Conservation (phyloP, 2,113 vertebrate species). For the Calonectris borealis region DNA sequence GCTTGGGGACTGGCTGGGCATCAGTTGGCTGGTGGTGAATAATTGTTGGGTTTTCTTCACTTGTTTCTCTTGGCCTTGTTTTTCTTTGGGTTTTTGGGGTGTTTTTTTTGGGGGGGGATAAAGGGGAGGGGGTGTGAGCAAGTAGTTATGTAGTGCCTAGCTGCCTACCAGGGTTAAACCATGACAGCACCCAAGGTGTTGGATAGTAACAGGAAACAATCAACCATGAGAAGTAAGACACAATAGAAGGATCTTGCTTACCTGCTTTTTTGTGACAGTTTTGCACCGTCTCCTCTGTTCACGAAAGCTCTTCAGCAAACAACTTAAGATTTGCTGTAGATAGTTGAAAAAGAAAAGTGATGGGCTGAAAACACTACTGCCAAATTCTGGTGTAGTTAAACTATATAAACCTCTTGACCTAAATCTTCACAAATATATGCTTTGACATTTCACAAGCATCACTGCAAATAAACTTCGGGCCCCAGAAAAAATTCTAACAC, state of each 20-base stretch:
- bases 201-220: neutral
- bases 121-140: too few relatives aligned
- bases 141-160: too few relatives aligned
- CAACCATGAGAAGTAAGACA: neutral
- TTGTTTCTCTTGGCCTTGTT: too few relatives aligned
- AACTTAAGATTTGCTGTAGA: neutral
- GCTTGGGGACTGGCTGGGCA: too few relatives aligned
- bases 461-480: neutral
- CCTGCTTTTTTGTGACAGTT: neutral
- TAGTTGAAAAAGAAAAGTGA: neutral
- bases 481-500: neutral
- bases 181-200: neutral
- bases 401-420: neutral
- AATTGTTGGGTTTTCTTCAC: too few relatives aligned
- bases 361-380: neutral
- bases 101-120: too few relatives aligned
- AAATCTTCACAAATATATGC: neutral
- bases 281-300: neutral
- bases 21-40: too few relatives aligned
- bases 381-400: neutral
- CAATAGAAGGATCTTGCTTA: neutral
- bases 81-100: too few relatives aligned
- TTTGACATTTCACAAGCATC: neutral
- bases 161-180: neutral
- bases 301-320: neutral